Evolutionary conservation across 2,888 invertebrate genomes (phyloP), one percentile per base, ranked within the genome.

Genomic region (Watsonalla cultraria): DNA sequence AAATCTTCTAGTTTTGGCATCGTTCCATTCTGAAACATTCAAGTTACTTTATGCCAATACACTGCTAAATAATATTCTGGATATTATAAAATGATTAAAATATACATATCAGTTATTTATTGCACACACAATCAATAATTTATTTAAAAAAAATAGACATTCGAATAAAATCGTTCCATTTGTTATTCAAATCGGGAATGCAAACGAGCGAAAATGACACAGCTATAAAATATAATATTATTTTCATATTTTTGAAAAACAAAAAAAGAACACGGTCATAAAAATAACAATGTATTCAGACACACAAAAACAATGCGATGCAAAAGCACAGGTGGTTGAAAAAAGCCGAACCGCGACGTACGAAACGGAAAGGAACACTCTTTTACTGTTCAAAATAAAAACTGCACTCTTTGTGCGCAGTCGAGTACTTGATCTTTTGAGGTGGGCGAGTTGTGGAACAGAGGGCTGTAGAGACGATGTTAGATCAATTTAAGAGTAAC

Each of bases 391-490:
- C 68, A 72, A 80, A 82, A 86, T 84, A 84, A 86, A 86, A 86
- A 87, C 75, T 79, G 68, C 68, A 74, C 78, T 76, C 72, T 78
- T 76, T 79, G 69, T 73, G 72, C 71, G 67, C 68, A 66, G 73
- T 64, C 70, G 71, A 68, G 82, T 78, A 85, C 86, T 86, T 85
- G 86, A 85, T 86, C 85, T 86, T 86, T 84, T 81, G 80, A 70
- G 67, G 68, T 77, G 69, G 73, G 74, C 66, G 70, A 55, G 60
- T 60, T 42, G 42, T 11, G 42, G 42, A 8, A 42, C 42, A 53
- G 53, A 57, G 70, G 61, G 71, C 61, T 65, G 14, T 24, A 47
- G 39, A 53, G 57, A 58, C 11, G 37, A 42, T 81, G 59, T 39
- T 39, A 8, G 7, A 8, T 39, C 9, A 8, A 6, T 39, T 6